Conservation (phyloP, 2,797 vertebrate species). For the Sebastes glaucus region DNA sequence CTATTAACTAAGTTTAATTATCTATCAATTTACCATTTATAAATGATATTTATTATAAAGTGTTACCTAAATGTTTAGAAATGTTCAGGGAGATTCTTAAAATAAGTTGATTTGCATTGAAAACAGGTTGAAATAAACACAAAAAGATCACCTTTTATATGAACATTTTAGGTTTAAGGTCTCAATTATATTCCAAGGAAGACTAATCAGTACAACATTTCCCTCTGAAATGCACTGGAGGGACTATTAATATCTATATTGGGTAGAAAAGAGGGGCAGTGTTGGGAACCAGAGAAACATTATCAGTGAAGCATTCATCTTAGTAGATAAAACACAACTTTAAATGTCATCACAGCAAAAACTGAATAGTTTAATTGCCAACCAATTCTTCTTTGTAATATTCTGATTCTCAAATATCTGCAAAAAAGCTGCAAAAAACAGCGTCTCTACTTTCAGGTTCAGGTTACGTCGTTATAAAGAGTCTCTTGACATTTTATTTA, state of each 20-base stretch:
- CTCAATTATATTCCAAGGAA: background rate
- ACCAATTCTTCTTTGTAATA: conserved; percentile 1
- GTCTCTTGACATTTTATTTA: conserved; percentile 32
- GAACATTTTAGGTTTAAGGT: background rate
- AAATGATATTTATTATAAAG: no score
- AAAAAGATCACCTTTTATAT: background rate
- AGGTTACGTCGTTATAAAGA: conserved; percentile 22
- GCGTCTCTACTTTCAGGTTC: background rate
- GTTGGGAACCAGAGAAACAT: background rate
- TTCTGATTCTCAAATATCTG: conserved; percentile 6
- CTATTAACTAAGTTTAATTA: no score
- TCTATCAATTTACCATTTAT: no score
- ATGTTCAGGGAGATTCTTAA: background rate
- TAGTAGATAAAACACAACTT: conserved; percentile 50
- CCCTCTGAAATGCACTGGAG: background rate
- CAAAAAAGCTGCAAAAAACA: conserved; percentile 4
- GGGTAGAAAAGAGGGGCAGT: background rate
- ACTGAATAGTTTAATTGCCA: conserved; percentile 23
- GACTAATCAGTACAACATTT: background rate
- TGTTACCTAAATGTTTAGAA: background rate
- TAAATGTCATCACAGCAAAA: conserved; percentile 41
- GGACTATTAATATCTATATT: background rate
- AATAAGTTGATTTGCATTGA: background rate
- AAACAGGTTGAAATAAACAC: background rate
- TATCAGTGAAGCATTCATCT: conserved; percentile 16